Conservation (phyloP, 2,888 invertebrate genomes). For the Noctua janthina region DNA sequence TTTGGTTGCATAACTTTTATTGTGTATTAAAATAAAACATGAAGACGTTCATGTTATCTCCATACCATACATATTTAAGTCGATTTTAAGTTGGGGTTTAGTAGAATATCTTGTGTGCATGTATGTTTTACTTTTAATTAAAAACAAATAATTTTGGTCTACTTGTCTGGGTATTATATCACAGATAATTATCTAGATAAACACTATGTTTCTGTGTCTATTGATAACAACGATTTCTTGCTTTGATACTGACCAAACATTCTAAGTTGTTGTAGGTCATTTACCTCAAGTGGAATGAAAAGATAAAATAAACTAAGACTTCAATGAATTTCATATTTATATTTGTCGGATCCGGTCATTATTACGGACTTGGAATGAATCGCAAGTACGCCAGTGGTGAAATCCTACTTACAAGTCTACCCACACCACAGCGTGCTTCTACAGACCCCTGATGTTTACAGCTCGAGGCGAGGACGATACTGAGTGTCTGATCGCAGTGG, state of each 20-base stretch:
- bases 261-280: conserved; percentile 19
- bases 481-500: too few species aligned
- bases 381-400: too few species aligned
- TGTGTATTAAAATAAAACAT: not conserved
- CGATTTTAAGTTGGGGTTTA: not conserved
- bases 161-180: conserved; percentile 16
- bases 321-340: not conserved
- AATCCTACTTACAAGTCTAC: too few species aligned
- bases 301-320: not conserved
- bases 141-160: not conserved
- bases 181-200: conserved; percentile 26
- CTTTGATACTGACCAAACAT: conserved; percentile 2
- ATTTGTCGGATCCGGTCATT: too few species aligned
- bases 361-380: too few species aligned
- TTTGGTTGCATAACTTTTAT: not conserved
- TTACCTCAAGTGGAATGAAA: conserved; percentile 22
- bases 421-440: too few species aligned
- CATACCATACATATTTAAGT: not conserved
- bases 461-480: too few species aligned
- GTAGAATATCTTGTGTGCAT: not conserved
- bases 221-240: conserved; percentile 30
- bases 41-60: not conserved
- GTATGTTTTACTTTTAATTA: not conserved
- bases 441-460: too few species aligned
- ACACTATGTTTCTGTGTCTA: not conserved